Conservation (phyloP, 1,140 invertebrate genomes). For the Cotesia typhae region DNA sequence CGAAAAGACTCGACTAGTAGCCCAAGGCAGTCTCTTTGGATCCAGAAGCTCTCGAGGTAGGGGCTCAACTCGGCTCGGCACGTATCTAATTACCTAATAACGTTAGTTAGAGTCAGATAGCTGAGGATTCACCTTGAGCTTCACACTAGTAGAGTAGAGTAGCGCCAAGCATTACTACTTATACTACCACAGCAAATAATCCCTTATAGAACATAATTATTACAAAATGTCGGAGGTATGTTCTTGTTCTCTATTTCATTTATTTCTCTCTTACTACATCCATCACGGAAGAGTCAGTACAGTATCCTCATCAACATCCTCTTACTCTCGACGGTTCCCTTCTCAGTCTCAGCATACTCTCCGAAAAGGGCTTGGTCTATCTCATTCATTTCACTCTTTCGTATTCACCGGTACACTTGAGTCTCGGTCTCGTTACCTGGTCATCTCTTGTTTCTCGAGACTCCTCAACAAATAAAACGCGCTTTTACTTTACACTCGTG, state of each 20-base stretch:
- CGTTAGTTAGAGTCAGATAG: slow-evolving; percentile 50
- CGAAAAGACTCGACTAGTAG: slow-evolving; percentile 28
- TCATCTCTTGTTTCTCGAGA: slow-evolving; percentile 35
- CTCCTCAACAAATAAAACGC: slow-evolving; percentile 35
- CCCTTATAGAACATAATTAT: background rate
- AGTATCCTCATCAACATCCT: background rate
- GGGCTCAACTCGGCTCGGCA: slow-evolving; percentile 43
- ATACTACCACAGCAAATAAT: too few relatives aligned
- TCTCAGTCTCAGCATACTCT: slow-evolving; percentile 2
- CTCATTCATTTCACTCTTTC: slow-evolving; percentile 24
- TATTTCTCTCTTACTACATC: background rate
- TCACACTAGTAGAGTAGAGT: background rate
- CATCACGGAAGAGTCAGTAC: too few relatives aligned
- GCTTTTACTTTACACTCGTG: slow-evolving; percentile 31
- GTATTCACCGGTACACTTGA: slow-evolving; percentile 25
- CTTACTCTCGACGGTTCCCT: slow-evolving; percentile 1
- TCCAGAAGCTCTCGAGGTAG: slow-evolving; percentile 36
- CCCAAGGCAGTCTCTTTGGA: slow-evolving; percentile 25
- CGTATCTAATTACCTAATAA: slow-evolving; percentile 53
- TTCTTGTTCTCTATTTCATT: slow-evolving; percentile 15
- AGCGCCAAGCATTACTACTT: too few relatives aligned
- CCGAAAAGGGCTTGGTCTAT: background rate
- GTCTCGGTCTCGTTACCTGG: slow-evolving; percentile 37
- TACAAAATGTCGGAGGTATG: slow-evolving; percentile 20
- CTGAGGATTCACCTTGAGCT: slow-evolving; percentile 45